Conservation (phyloP, 2,113 vertebrate genomes). For the Synodontis membranacea region DNA sequence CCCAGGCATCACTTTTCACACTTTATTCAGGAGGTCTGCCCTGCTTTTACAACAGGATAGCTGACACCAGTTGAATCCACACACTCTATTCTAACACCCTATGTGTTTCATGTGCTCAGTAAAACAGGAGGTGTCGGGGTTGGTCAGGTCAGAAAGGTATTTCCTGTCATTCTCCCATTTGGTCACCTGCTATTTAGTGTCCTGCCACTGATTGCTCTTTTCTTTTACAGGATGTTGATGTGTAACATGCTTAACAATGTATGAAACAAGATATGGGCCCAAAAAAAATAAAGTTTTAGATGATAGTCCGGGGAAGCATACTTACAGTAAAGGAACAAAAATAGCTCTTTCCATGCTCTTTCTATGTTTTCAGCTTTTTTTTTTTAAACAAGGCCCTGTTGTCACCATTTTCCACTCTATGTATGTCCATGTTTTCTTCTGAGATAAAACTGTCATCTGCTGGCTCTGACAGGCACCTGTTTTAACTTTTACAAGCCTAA, state of each 20-base stretch:
- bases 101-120: conserved; percentile 62
- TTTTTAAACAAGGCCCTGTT: not conserved
- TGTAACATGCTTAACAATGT: not conserved
- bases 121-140: conserved; percentile 43
- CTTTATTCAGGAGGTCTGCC: conserved; percentile 32
- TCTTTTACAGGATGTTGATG: not conserved
- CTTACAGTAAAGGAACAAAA: not conserved
- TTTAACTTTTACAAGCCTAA: conserved; percentile 69
- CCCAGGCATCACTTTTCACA: conserved; percentile 53
- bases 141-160: conserved; percentile 54
- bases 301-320: not conserved
- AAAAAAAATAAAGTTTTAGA: not conserved
- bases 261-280: not conserved
- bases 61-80: conserved; percentile 55
- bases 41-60: conserved; percentile 52
- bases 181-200: conserved; percentile 19
- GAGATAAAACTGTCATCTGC: conserved; percentile 55
- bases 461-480: conserved; percentile 69
- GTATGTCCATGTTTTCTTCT: conserved; percentile 27
- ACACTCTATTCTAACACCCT: conserved; percentile 52
- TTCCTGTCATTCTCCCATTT: conserved; percentile 66
- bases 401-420: conserved; percentile 20
- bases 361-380: not conserved
- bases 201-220: not conserved
- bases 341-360: not conserved